phyloP scores from a whole-genome alignment of 2,113 vertebrate species.

The Podocnemis expansa region DNA sequence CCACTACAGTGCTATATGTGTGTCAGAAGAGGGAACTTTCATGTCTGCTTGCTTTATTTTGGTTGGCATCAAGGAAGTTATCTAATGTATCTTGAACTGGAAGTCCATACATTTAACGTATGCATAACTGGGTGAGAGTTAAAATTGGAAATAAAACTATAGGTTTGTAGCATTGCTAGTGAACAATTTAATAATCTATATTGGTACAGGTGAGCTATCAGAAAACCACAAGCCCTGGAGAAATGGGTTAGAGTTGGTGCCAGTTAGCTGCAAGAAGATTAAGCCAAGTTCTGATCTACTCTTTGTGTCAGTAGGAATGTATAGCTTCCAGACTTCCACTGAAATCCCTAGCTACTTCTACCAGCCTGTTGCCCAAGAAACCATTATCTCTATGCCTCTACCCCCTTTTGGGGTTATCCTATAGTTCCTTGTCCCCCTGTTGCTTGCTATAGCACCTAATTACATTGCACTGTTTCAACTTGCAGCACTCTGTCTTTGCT shows the following conservation, averaged over 20 bases:
- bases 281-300: not conserved
- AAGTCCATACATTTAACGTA: too few species aligned
- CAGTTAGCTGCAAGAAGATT: not conserved
- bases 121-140: too few species aligned
- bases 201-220: too few species aligned
- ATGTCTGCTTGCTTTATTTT: too few species aligned
- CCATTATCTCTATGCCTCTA: not conserved
- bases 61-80: too few species aligned
- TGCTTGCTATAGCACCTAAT: not conserved
- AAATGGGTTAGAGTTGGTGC: too few species aligned
- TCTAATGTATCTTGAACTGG: too few species aligned
- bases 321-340: fast-evolving
- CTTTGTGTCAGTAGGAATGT: not conserved
- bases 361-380: fast-evolving
- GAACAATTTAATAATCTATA: too few species aligned
- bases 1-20: not conserved
- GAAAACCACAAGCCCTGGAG: too few species aligned
- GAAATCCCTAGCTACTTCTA: not conserved
- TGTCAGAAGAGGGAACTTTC: too few species aligned
- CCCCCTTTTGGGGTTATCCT: not conserved
- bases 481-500: not conserved
- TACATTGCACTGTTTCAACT: not conserved
- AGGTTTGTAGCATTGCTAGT: too few species aligned
- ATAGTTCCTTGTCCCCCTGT: not conserved
- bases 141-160: too few species aligned